Conservation (phyloP, 2,113 vertebrate species). For the Leptobrachium leishanense region DNA sequence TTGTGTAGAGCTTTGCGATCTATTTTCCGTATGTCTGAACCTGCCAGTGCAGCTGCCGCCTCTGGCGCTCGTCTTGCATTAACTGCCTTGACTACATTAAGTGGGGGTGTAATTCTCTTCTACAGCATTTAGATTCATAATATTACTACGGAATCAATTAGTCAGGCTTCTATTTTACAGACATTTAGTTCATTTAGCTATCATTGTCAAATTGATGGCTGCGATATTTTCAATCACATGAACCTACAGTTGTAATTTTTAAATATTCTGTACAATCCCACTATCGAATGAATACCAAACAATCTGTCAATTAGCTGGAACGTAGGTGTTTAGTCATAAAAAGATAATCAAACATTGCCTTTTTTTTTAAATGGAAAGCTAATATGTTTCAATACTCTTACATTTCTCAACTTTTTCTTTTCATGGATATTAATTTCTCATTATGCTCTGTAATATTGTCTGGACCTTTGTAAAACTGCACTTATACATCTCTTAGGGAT, state of each 20-base stretch:
- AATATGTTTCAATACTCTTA: too few relatives aligned
- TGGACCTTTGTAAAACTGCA: too few relatives aligned
- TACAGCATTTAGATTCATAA: constrained; percentile 15
- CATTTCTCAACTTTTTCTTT: too few relatives aligned
- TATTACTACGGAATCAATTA: constrained; percentile 23
- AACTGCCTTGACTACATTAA: constrained; percentile 31
- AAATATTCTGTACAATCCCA: neutral
- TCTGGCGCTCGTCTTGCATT: constrained; percentile 6
- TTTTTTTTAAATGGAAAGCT: too few relatives aligned
- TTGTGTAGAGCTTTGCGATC: neutral
- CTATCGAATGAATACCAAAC: neutral
- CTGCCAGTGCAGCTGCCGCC: constrained; percentile 29
- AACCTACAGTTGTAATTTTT: neutral
- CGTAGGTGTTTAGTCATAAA: neutral
- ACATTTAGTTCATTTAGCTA: constrained; percentile 19
- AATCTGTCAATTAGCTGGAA: neutral
- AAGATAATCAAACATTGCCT: too few relatives aligned
- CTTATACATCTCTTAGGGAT: too few relatives aligned
- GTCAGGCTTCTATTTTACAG: constrained; percentile 23
- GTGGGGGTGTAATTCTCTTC: constrained; percentile 26
- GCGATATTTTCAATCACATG: neutral
- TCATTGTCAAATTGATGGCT: neutral
- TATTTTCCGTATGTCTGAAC: neutral
- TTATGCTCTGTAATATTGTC: too few relatives aligned
- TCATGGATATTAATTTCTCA: too few relatives aligned